Conservation (phyloP, 2,797 vertebrate genomes). For the Acipenser oxyrinchus region DNA sequence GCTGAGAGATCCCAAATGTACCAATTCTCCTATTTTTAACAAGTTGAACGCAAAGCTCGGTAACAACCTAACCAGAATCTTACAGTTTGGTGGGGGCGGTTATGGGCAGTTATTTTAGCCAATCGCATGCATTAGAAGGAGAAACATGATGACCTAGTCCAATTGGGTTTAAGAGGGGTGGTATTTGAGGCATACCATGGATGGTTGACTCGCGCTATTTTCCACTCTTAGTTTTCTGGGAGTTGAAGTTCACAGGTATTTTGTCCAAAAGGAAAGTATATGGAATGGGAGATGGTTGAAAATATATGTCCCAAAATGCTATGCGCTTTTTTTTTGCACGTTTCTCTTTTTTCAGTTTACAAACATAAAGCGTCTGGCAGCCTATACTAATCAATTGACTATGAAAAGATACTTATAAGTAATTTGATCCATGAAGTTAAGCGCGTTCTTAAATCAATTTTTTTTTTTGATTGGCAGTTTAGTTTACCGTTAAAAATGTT, state of each 20-base stretch:
- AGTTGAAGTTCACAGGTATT: slow-evolving; percentile 45
- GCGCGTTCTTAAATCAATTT: no score
- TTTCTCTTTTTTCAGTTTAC: background rate
- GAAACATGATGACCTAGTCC: background rate
- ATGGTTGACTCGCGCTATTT: slow-evolving; percentile 14
- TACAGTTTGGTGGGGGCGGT: background rate
- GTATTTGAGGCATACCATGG: background rate
- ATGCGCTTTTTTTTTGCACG: slow-evolving; percentile 13
- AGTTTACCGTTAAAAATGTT: no score
- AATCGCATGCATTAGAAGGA: background rate
- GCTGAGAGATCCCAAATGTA: background rate
- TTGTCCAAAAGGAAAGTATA: slow-evolving; percentile 23
- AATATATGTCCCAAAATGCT: slow-evolving; percentile 57
- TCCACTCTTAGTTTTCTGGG: slow-evolving; percentile 26
- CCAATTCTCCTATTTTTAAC: background rate
- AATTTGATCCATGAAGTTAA: no score
- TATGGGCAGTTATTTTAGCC: background rate
- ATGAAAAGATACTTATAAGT: no score
- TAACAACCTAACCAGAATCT: background rate
- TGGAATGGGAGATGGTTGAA: background rate
- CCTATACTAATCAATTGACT: no score
- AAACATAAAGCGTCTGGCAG: background rate
- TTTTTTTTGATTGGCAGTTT: no score
- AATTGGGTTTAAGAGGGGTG: background rate
- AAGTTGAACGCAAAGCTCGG: background rate